Evolutionary conservation across 2,113 vertebrate species (phyloP).

Genomic region (Rissa tridactyla): DNA sequence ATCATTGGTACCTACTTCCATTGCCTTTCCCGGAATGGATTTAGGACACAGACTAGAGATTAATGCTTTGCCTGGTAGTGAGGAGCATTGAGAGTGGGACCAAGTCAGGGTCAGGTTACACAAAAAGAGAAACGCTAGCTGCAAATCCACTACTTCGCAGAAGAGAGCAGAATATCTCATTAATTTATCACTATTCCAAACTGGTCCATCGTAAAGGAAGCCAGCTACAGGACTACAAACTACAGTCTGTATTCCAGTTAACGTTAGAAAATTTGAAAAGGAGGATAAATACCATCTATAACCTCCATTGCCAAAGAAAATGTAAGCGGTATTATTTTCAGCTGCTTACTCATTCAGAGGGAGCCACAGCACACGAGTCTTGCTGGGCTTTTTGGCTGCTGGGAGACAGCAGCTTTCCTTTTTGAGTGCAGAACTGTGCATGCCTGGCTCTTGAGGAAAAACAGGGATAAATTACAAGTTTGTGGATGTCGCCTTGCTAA

Average conservation of each 20-base stretch:
- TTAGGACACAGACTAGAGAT: not conserved
- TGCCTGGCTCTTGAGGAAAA: not conserved
- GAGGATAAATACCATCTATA: not conserved
- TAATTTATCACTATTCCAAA: not conserved
- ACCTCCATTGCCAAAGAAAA: not conserved
- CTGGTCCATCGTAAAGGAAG: not conserved
- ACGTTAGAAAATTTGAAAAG: not conserved
- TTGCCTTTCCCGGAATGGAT: not conserved
- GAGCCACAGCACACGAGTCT: not conserved
- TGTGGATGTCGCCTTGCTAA: not conserved
- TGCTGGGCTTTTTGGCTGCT: slow-evolving; percentile 2
- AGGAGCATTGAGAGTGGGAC: not conserved
- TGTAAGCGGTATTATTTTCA: slow-evolving; percentile 34
- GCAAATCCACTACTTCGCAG: not conserved
- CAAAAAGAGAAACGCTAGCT: not conserved
- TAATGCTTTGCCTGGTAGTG: not conserved
- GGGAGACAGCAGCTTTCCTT: not conserved
- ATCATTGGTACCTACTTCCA: not conserved
- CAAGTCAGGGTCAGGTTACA: not conserved
- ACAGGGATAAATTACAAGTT: not conserved
- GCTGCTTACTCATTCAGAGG: slow-evolving; percentile 20
- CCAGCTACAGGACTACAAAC: not conserved
- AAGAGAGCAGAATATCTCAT: not conserved
- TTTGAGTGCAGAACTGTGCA: not conserved
- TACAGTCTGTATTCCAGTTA: not conserved